Evolutionary conservation across 1,140 invertebrate species (phyloP).

Genomic region (Colletes gigas): DNA sequence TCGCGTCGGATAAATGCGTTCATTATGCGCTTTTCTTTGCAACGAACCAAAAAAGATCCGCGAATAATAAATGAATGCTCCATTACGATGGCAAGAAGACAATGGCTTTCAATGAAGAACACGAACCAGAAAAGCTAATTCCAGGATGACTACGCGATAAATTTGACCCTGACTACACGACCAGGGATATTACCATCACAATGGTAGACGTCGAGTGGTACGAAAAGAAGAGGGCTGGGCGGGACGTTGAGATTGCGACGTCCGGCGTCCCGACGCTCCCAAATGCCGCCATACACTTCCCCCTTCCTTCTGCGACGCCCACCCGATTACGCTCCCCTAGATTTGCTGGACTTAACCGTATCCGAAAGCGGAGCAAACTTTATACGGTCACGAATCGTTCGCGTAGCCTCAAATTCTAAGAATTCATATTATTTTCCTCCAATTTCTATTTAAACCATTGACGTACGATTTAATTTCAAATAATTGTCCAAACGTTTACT

Average conservation of each 20-base stretch:
- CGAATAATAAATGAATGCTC: conserved; percentile 14
- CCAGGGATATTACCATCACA: conserved; percentile 74
- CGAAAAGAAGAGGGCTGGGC: conserved; percentile 67
- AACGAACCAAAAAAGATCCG: not conserved
- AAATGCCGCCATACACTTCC: conserved; percentile 61
- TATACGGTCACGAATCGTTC: conserved; percentile 26
- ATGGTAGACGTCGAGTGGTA: conserved; percentile 64
- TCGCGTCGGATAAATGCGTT: not conserved
- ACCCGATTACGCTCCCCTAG: conserved; percentile 72
- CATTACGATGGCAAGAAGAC: conserved; percentile 2
- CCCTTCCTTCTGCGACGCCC: conserved; percentile 68
- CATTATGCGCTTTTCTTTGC: not conserved
- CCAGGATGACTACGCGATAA: conserved; percentile 55
- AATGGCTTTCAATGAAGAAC: conserved; percentile 24
- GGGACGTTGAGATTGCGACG: conserved; percentile 75
- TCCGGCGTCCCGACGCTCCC: conserved; percentile 74
- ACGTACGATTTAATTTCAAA: too few species aligned
- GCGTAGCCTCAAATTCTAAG: not conserved
- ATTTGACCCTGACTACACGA: conserved; percentile 34
- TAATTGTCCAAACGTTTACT: too few species aligned
- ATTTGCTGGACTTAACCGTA: conserved; percentile 61
- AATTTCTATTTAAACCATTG: too few species aligned
- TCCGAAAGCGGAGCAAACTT: conserved; percentile 36
- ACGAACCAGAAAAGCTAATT: conserved; percentile 51
- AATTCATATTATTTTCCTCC: not conserved